Percentiles rank a stretch among this genome's conserved stretches.
phyloP scores from a whole-genome alignment of 2,888 invertebrate genomes.

The Drosophila limbata region DNA sequence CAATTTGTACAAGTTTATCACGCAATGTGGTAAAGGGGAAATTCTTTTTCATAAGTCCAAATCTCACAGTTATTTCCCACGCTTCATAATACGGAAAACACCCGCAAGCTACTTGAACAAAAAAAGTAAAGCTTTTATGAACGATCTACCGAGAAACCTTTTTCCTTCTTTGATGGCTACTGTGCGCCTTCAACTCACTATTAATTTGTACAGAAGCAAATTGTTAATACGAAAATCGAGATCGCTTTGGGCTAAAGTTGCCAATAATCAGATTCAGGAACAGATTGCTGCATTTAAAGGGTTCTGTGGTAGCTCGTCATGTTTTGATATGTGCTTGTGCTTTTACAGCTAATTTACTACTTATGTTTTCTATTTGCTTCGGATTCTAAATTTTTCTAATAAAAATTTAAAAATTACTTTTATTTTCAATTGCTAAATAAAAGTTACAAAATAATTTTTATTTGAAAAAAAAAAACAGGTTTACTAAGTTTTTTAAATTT shows the following conservation, averaged over 20 bases:
- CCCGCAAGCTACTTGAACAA: constrained; percentile 51
- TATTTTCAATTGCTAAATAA: too few relatives aligned
- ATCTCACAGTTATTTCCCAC: constrained; percentile 61
- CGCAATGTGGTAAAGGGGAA: constrained; percentile 46
- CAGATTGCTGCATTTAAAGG: constrained; percentile 18
- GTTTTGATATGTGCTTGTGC: constrained; percentile 37
- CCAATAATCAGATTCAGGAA: constrained; percentile 20
- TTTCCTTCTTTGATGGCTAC: constrained; percentile 32
- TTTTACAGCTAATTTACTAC: background rate
- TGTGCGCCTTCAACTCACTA: constrained; percentile 46
- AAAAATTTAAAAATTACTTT: too few relatives aligned
- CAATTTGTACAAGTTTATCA: constrained; percentile 37
- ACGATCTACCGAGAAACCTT: constrained; percentile 10
- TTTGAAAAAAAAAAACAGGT: too few relatives aligned
- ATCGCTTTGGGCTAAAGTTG: constrained; percentile 61
- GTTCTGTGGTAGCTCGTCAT: constrained; percentile 6
- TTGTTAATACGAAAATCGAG: constrained; percentile 67
- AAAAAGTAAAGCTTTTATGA: constrained; percentile 24
- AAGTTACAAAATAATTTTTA: too few relatives aligned
- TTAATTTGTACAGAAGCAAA: constrained; percentile 62
- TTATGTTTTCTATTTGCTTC: constrained; percentile 23
- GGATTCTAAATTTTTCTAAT: too few relatives aligned
- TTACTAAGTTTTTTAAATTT: too few relatives aligned
- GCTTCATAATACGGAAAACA: constrained; percentile 51
- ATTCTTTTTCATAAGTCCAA: constrained; percentile 11